These are phyloP conservation scores for Autographa pulchrina DNA, from an alignment of 2,888 invertebrate species.

Conservation along the genomic window DNA sequence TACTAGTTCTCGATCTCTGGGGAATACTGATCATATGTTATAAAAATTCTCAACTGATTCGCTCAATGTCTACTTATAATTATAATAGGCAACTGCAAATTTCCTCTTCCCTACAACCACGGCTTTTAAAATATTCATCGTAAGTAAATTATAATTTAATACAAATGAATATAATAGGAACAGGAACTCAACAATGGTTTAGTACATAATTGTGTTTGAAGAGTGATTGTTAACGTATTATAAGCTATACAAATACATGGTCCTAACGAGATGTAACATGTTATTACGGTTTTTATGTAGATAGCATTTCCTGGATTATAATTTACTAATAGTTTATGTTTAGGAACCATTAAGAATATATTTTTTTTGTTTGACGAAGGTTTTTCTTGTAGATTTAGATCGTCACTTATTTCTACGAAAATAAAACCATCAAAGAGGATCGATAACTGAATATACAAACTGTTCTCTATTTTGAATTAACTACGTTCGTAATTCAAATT, in stretches of 20 bases:
- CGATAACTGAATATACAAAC: no score
- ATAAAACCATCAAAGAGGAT: no score
- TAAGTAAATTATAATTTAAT: background rate
- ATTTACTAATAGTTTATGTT: slow-evolving; percentile 33
- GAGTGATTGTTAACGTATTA: slow-evolving; percentile 15
- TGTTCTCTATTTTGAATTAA: no score
- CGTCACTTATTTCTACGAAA: no score
- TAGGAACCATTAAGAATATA: slow-evolving; percentile 30
- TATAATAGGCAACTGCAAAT: no score
- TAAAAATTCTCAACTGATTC: no score
- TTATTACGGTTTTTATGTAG: slow-evolving; percentile 31
- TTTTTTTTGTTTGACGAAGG: background rate
- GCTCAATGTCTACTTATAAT: no score
- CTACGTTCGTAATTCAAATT: no score
- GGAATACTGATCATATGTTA: no score
- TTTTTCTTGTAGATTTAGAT: background rate
- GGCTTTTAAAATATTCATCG: background rate
- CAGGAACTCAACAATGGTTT: slow-evolving; percentile 20
- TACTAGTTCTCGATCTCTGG: no score
- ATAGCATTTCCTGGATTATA: slow-evolving; percentile 38
- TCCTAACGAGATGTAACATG: slow-evolving; percentile 27
- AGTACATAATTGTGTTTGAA: slow-evolving; percentile 13
- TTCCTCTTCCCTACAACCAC: background rate
- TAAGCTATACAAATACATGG: slow-evolving; percentile 1
- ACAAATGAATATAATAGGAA: background rate